phyloP scores from a whole-genome alignment of 2,797 vertebrate species.

The Catharus ustulatus region DNA sequence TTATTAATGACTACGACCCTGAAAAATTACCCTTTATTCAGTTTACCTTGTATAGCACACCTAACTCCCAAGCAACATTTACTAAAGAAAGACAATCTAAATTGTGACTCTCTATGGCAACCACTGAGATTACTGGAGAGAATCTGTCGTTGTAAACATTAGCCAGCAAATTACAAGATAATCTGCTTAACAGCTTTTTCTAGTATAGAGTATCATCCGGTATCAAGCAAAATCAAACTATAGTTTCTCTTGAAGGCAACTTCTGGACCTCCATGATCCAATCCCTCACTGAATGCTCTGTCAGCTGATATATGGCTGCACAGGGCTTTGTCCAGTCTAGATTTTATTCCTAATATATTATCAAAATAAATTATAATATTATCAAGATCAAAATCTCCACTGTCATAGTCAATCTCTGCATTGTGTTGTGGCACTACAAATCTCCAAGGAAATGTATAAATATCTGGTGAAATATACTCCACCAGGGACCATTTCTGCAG shows the following conservation, averaged over 20 bases:
- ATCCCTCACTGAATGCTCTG: background rate
- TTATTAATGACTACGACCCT: background rate
- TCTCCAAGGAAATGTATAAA: background rate
- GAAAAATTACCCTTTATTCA: background rate
- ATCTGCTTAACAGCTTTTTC: background rate
- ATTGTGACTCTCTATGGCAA: background rate
- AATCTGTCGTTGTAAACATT: background rate
- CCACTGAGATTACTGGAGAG: background rate
- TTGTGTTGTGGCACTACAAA: accelerated
- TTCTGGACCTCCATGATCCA: background rate
- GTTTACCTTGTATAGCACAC: background rate
- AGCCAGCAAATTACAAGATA: background rate
- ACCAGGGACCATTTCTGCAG: background rate
- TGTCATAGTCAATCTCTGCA: background rate
- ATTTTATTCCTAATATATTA: background rate
- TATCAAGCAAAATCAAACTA: background rate
- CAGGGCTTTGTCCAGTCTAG: background rate
- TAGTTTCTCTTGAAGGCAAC: background rate
- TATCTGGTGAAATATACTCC: background rate
- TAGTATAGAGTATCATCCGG: background rate
- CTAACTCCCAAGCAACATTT: background rate
- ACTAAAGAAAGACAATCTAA: background rate
- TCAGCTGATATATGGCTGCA: background rate
- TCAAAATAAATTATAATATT: too few species aligned
- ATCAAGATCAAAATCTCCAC: background rate